Evolutionary conservation across 2,113 vertebrate genomes (phyloP).

Genomic region (Prolemur simus): DNA sequence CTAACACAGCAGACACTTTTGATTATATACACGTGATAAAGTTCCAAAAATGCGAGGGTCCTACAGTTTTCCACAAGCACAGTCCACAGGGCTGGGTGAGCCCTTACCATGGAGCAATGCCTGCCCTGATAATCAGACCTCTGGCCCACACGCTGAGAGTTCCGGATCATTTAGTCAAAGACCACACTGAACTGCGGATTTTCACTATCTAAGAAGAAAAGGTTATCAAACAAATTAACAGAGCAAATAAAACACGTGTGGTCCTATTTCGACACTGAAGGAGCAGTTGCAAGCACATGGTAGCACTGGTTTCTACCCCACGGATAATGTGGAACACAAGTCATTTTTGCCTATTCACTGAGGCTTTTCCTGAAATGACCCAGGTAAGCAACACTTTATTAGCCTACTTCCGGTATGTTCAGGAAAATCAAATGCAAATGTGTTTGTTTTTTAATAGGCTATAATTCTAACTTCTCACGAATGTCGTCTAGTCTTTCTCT

Average conservation of each 20-base stretch:
- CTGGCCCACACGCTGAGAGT: background rate
- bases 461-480: slow-evolving; percentile 30
- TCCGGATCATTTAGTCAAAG: background rate
- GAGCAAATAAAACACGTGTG: background rate
- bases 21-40: background rate
- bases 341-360: background rate
- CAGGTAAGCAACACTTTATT: background rate
- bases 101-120: rapidly evolving
- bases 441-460: slow-evolving; percentile 13
- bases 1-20: background rate
- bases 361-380: background rate
- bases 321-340: background rate
- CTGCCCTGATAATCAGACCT: background rate
- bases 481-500: background rate
- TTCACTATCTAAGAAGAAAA: slow-evolving; percentile 28
- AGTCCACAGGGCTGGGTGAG: background rate
- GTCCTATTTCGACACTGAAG: background rate
- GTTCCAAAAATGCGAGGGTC: background rate
- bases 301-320: background rate
- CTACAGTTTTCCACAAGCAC: background rate
- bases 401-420: background rate
- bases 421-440: slow-evolving; percentile 42
- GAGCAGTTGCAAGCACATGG: background rate
- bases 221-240: background rate
- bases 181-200: background rate